A percentile compares a stretch with the other conserved stretches of the same genome.
These are phyloP conservation scores for Mimachlamys varia DNA, from an alignment of 2,888 invertebrate genomes.

Conservation along the genomic window DNA sequence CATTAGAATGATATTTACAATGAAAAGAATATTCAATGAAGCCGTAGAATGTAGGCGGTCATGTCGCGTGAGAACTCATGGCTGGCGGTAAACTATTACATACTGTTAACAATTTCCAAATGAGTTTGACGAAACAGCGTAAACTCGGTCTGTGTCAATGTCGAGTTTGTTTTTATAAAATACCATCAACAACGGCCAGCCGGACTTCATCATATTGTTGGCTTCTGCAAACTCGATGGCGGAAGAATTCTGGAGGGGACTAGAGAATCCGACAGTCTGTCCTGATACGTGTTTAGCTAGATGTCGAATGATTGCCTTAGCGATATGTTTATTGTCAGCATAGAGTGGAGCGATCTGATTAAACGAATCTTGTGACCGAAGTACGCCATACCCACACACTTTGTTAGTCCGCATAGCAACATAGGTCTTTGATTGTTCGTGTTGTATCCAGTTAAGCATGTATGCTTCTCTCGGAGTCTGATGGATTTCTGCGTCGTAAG, in stretches of 20 bases:
- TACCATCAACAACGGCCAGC: not conserved
- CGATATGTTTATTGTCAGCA: not conserved
- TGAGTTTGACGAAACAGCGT: not conserved
- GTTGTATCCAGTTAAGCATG: not conserved
- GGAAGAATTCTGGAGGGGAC: not conserved
- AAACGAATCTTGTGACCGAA: not conserved
- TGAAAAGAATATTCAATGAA: no score
- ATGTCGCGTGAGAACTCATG: no score
- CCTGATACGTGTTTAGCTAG: not conserved
- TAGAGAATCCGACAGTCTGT: not conserved
- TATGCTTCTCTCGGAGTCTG: not conserved
- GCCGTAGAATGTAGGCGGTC: no score
- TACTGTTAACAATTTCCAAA: not conserved
- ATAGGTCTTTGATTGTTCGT: not conserved
- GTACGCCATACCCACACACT: constrained; percentile 5
- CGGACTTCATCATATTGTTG: not conserved
- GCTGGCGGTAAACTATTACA: no score
- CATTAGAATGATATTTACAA: no score
- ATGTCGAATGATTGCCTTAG: not conserved
- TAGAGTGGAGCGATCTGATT: constrained; percentile 23
- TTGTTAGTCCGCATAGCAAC: not conserved
- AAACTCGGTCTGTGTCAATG: not conserved
- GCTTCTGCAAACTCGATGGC: not conserved
- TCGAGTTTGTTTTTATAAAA: not conserved
- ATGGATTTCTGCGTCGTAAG: not conserved